Evolutionary conservation across 1,140 invertebrate genomes (phyloP).

Genomic region (Drosophila sp.): DNA sequence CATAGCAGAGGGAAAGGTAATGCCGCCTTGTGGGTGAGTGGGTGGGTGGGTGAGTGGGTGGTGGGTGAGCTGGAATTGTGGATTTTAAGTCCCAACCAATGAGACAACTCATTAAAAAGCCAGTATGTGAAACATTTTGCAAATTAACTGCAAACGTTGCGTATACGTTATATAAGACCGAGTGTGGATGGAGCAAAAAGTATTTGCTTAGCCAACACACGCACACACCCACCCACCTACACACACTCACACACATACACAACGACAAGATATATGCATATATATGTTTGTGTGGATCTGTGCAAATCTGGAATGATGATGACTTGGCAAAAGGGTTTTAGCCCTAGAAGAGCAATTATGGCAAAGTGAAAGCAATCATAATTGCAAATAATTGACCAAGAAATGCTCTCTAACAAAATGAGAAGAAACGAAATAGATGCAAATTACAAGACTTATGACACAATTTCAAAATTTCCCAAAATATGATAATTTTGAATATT

Average conservation of each 20-base stretch:
- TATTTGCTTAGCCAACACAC: slow-evolving; percentile 60
- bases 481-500: too few relatives aligned
- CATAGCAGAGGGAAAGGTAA: not conserved
- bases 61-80: not conserved
- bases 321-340: slow-evolving; percentile 15
- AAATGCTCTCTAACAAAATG: not conserved
- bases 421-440: not conserved
- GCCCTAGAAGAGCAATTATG: slow-evolving; percentile 14
- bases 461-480: too few relatives aligned
- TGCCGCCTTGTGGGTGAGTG: not conserved
- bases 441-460: not conserved
- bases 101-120: slow-evolving; percentile 73
- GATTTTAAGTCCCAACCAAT: slow-evolving; percentile 43
- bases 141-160: slow-evolving; percentile 78
- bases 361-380: slow-evolving; percentile 13
- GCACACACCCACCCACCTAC: not conserved
- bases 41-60: not conserved
- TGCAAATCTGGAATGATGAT: slow-evolving; percentile 16
- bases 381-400: slow-evolving; percentile 14
- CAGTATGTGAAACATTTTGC: slow-evolving; percentile 72
- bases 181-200: slow-evolving; percentile 35
- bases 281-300: slow-evolving; percentile 19
- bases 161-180: slow-evolving; percentile 61
- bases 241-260: not conserved
- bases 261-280: not conserved